Base-by-base conservation (phyloP, 1,140 invertebrate genomes). In the Lethrus apterus region DNA sequence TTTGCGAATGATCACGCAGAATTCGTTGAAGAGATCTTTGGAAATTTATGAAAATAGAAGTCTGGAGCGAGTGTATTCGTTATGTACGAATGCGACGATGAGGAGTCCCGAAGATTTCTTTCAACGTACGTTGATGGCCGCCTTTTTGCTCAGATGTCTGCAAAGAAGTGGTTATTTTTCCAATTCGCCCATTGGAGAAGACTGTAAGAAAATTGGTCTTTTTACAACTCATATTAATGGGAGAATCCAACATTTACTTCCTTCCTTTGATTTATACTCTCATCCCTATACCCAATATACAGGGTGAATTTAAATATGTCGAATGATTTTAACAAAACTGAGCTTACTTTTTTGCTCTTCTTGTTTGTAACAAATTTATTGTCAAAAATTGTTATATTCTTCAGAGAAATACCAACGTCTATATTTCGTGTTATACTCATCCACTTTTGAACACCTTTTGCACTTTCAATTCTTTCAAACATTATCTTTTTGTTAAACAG, bases 81-180 rank as follows among this genome's bases (percentile, higher is more conserved):
- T 93, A 30, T 84, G 86, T 26, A 80, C 77, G 1, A 84, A 90
- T 60, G 67, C 73, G 10, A 63, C 75, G 1, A 67, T 72, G 29
- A 70, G 89, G 34, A 71, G 76, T 34, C 60, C 77, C 0, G 71
- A 73, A n/a, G 88, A 91, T 64, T 80, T 86, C 50, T 71, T 92
- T 13, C 79, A 86, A 54, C 72, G 87, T 31, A 73, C 84, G 13
- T 59, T 92, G 1, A 87, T 89, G 79, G 77, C 86, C 0, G 71
- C 80, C 4, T 91, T 90, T 54, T 66, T 92, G 1, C 65, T 88
- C 13, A 79, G 83, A 54, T 83, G 82, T 54, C 63, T 86, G 18
- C 78, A 80, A 50, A 77, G 74, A 58, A 64, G 70, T 11, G 67
- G 70, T 1, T 84, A 80, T 58, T 84, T 86, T 55, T n/a, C 13